phyloP scores from a whole-genome alignment of 2,888 invertebrate species.

The Drosophila pseudotalamancana region DNA sequence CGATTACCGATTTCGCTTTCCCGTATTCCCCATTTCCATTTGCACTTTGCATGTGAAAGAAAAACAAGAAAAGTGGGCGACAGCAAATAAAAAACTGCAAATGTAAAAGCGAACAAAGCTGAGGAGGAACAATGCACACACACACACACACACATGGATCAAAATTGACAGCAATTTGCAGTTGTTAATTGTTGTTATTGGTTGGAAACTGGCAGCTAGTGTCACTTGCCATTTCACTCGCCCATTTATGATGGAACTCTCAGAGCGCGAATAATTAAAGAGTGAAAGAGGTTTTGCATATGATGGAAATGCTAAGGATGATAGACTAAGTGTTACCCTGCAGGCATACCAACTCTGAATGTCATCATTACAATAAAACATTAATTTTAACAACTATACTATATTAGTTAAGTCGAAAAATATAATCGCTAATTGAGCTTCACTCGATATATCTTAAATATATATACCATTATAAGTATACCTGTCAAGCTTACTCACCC shows the following conservation, averaged over 20 bases:
- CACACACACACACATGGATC: slow-evolving; percentile 16
- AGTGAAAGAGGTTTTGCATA: too few species aligned
- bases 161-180: slow-evolving; percentile 65
- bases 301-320: background rate
- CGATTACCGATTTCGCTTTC: slow-evolving; percentile 45
- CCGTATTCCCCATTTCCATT: slow-evolving; percentile 47
- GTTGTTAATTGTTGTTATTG: slow-evolving; percentile 50
- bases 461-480: too few species aligned
- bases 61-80: slow-evolving; percentile 1
- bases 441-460: too few species aligned
- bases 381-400: too few species aligned
- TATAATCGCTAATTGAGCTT: too few species aligned
- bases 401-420: too few species aligned
- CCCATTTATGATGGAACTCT: slow-evolving; percentile 12
- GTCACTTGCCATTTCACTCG: slow-evolving; percentile 30
- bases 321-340: background rate
- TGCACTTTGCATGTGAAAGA: slow-evolving; percentile 43
- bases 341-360: background rate
- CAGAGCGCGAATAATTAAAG: slow-evolving; percentile 57
- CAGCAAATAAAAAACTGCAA: background rate
- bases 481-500: too few species aligned
- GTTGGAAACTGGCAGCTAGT: slow-evolving; percentile 28
- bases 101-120: slow-evolving; percentile 17
- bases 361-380: too few species aligned
- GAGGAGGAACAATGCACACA: slow-evolving; percentile 22